Evolutionary conservation across 2,797 vertebrate species (phyloP).

Genomic region (Cephalopachus bancanus): DNA sequence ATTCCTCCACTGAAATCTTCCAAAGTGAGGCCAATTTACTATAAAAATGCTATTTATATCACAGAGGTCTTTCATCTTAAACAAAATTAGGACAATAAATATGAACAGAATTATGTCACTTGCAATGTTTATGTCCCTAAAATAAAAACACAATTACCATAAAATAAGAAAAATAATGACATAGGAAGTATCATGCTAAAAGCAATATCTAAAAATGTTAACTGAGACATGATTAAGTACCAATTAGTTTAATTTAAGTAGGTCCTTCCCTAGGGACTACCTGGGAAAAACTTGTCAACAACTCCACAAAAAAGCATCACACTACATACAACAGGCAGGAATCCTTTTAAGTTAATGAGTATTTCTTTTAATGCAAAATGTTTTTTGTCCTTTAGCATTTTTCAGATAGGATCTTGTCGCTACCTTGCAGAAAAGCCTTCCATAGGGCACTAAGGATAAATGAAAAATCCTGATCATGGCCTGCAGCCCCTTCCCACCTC

Average conservation of each 20-base stretch:
- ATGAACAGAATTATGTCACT: slow-evolving; percentile 24
- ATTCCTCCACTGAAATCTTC: slow-evolving; percentile 64
- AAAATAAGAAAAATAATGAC: slow-evolving; percentile 21
- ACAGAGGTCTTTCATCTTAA: slow-evolving; percentile 60
- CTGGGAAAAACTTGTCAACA: slow-evolving; percentile 18
- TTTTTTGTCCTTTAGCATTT: slow-evolving; percentile 11
- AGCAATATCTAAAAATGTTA: slow-evolving; percentile 63
- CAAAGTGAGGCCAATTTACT: slow-evolving; percentile 69
- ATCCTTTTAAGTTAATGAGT: neutral
- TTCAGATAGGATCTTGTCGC: neutral
- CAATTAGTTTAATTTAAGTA: slow-evolving; percentile 68
- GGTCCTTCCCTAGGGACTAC: slow-evolving; percentile 41
- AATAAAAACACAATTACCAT: slow-evolving; percentile 70
- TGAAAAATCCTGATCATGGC: neutral
- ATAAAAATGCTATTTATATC: slow-evolving; percentile 56
- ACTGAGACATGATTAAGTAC: slow-evolving; percentile 62
- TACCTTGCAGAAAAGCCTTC: neutral
- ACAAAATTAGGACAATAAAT: slow-evolving; percentile 59
- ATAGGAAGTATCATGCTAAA: slow-evolving; percentile 12
- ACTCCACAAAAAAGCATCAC: neutral
- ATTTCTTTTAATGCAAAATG: neutral
- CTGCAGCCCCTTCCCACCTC: neutral
- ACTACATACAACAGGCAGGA: neutral
- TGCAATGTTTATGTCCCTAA: slow-evolving; percentile 13
- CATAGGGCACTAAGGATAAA: neutral